These are phyloP conservation scores for Phymatocera aterrima DNA, from an alignment of 2,888 invertebrate species.

Conservation along the genomic window DNA sequence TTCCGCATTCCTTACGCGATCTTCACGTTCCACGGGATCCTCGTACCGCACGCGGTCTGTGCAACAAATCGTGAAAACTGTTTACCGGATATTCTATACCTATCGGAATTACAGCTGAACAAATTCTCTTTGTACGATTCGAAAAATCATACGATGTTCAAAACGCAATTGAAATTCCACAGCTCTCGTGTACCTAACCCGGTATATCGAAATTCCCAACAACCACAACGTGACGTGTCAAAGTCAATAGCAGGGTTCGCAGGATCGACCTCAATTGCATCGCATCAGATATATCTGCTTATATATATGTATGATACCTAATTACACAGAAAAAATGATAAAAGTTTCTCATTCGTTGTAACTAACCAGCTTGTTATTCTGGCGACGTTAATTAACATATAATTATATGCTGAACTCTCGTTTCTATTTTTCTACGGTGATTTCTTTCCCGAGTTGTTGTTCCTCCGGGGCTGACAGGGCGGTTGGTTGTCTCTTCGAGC, in stretches of 20 bases:
- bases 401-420: background rate
- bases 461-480: background rate
- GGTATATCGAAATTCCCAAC: no score
- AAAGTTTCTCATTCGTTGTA: no score
- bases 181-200: no score
- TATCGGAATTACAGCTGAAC: background rate
- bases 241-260: no score
- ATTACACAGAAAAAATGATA: no score
- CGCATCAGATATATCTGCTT: no score
- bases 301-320: no score
- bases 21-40: background rate
- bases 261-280: no score
- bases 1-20: slow-evolving; percentile 6
- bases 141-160: no score
- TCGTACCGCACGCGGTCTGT: background rate
- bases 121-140: background rate
- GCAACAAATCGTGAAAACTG: background rate
- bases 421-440: background rate
- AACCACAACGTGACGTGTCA: no score
- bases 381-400: background rate
- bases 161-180: no score
- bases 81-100: no score
- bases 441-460: background rate
- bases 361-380: background rate
- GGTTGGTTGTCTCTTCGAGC: background rate